phyloP scores from a whole-genome alignment of 2,113 vertebrate species.

The Sinosuthora webbiana region DNA sequence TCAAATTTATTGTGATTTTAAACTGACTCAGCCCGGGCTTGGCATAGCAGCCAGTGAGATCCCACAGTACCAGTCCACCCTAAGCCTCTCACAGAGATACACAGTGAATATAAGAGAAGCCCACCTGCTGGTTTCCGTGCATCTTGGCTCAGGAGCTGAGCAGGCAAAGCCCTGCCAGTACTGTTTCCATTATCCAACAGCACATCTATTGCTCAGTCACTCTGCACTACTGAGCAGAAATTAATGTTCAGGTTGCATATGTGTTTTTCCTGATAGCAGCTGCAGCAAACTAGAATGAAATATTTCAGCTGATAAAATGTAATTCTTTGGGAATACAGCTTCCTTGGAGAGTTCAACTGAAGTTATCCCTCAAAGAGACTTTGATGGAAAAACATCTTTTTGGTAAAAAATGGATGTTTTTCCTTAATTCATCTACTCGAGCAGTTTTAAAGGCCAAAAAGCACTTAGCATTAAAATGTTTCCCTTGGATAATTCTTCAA shows the following conservation, averaged over 20 bases:
- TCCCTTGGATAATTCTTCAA: background rate
- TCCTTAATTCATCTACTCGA: background rate
- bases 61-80: background rate
- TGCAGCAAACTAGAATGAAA: background rate
- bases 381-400: background rate
- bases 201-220: background rate
- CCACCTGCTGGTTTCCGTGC: background rate
- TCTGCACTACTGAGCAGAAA: background rate
- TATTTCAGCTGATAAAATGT: background rate
- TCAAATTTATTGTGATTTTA: background rate
- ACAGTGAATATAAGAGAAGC: background rate
- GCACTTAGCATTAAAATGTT: background rate
- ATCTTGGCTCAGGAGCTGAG: background rate
- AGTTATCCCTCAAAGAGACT: background rate
- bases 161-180: background rate
- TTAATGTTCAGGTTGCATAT: background rate
- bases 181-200: background rate
- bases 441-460: constrained; percentile 1
- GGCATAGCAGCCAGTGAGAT: background rate
- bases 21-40: background rate
- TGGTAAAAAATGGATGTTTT: background rate
- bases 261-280: background rate
- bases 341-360: background rate
- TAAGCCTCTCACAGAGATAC: background rate
- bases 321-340: background rate